Evolutionary conservation across 2,113 vertebrate species (phyloP), one percentile per base, ranked within the genome.

Genomic region (Myiopsitta monachus): DNA sequence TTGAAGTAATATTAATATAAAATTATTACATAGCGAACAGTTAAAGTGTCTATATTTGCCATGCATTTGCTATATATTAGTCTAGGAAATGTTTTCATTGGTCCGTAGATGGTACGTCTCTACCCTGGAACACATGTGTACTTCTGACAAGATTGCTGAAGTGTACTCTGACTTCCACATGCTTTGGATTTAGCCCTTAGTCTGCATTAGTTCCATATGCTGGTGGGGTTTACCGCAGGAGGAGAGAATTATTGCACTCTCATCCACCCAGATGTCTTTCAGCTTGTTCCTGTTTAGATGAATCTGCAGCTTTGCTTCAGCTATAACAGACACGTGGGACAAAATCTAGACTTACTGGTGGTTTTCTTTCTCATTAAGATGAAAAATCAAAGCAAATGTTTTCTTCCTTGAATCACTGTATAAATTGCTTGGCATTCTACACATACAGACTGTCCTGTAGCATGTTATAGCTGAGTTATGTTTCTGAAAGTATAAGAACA

Each of bases 231-330:
- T 90, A 74, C 7, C 87, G 44, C 41, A 63, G 38, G 17, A 67
- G 66, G 62, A 89, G 49, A 54, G n/a, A 90, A 59, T 77, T 74
- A 67, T 18, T 66, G 28, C 18, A n/a, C 80, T 84, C 41, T 54
- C 44, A 80, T 10, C 21, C 85, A 31, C 46, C 36, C 76, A 83
- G 63, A 54, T 83, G 41, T 83, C 67, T 95, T 91, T 94, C 41
- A 74, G 41, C 26, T 52, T 73, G 17, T 28, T 78, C 17, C 30
- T 85, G 14, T 85, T 95, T 83, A 73, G 84, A 63, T 55, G 85
- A 90, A 33, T 77, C 91, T 77, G 75, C 67, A 83, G 24, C 44
- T 92, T 93, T 86, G 17, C 59, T 95, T 91, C 72, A 61, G 63
- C 85, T 87, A 52, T 26, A 82, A 14, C 24, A 78, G 52, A 47